Evolutionary conservation across 2,888 invertebrate genomes (phyloP).

Genomic region (Rhodophaea formosa): DNA sequence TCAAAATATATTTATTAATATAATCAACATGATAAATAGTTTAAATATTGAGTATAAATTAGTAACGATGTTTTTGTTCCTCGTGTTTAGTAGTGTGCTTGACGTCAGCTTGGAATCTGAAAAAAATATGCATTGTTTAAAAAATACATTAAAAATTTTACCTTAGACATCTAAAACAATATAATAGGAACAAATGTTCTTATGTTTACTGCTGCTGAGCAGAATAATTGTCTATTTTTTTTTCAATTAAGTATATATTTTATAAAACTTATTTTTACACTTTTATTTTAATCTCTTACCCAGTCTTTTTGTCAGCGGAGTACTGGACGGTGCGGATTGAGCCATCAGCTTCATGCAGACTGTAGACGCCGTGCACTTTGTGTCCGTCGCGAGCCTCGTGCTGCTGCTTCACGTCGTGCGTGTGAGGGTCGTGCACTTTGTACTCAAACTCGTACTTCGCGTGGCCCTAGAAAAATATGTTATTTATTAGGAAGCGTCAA

Average conservation of each 20-base stretch:
- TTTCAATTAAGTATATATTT: too few species aligned
- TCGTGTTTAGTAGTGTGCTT: constrained; percentile 26
- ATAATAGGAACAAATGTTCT: too few species aligned
- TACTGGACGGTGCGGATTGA: constrained; percentile 69
- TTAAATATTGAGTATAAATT: background rate
- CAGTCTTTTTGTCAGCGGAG: constrained; percentile 62
- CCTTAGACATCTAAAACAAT: too few species aligned
- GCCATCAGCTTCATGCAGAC: constrained; percentile 66
- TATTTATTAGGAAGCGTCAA: background rate
- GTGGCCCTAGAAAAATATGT: constrained; percentile 40
- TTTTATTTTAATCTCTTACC: constrained; percentile 39
- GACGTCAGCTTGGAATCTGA: constrained; percentile 27
- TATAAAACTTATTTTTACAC: too few species aligned
- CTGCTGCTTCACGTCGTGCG: constrained; percentile 75
- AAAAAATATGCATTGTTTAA: constrained; percentile 1
- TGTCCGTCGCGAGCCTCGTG: constrained; percentile 76
- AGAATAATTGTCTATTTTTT: too few species aligned
- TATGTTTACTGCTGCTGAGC: too few species aligned
- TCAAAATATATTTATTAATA: background rate
- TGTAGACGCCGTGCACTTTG: constrained; percentile 79
- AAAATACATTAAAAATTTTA: background rate
- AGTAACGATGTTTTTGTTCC: constrained; percentile 22
- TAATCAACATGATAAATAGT: constrained; percentile 4
- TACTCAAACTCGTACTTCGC: constrained; percentile 73
- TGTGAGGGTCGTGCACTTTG: constrained; percentile 71